These are phyloP conservation scores for Eupelmus urozonus DNA, from an alignment of 2,888 invertebrate genomes.

Conservation along the genomic window DNA sequence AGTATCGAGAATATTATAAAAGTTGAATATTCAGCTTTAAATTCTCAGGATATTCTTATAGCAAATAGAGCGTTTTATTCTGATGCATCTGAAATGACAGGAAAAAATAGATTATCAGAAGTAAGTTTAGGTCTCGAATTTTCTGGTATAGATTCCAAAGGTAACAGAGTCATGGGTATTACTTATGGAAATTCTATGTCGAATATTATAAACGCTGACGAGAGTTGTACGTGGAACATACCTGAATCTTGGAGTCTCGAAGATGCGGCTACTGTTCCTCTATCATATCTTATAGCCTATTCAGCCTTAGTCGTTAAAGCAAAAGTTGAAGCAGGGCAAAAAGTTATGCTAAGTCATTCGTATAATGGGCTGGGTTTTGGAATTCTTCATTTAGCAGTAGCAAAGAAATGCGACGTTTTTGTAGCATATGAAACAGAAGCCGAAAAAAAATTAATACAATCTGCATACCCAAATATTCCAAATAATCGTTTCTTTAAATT, in stretches of 20 bases:
- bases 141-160: slow-evolving; percentile 80
- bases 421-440: slow-evolving; percentile 81
- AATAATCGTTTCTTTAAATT: slow-evolving; percentile 89
- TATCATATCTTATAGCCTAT: slow-evolving; percentile 82
- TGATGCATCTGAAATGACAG: slow-evolving; percentile 84
- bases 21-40: slow-evolving; percentile 88
- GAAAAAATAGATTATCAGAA: slow-evolving; percentile 81
- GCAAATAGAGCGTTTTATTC: slow-evolving; percentile 91
- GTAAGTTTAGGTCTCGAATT: slow-evolving; percentile 82
- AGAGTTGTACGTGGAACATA: slow-evolving; percentile 78
- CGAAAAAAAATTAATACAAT: slow-evolving; percentile 79
- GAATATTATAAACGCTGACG: slow-evolving; percentile 78
- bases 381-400: slow-evolving; percentile 81
- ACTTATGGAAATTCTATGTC: slow-evolving; percentile 77
- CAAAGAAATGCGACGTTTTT: slow-evolving; percentile 80
- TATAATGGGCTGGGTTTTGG: slow-evolving; percentile 84
- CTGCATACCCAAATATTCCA: slow-evolving; percentile 78
- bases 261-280: slow-evolving; percentile 83
- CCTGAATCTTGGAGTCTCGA: slow-evolving; percentile 81
- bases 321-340: slow-evolving; percentile 77
- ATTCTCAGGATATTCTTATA: slow-evolving; percentile 82
- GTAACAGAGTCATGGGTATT: slow-evolving; percentile 77
- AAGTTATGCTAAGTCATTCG: slow-evolving; percentile 75
- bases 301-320: slow-evolving; percentile 81
- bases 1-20: slow-evolving; percentile 73